Conservation (phyloP, 2,797 vertebrate species). For the Lutjanus argentimaculatus region DNA sequence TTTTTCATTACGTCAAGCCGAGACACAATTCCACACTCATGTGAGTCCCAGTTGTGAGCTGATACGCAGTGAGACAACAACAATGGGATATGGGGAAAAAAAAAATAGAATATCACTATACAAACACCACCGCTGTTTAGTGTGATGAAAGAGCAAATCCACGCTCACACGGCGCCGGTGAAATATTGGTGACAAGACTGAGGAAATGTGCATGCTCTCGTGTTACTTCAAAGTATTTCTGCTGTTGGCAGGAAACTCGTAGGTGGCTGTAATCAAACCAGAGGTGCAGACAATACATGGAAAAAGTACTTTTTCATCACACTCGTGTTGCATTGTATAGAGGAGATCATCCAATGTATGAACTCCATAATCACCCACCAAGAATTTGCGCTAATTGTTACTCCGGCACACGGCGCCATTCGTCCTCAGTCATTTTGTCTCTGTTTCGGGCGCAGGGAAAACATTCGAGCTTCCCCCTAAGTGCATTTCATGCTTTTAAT, state of each 20-base stretch:
- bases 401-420: slow-evolving; percentile 31
- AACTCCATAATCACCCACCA: slow-evolving; percentile 37
- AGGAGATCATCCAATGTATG: neutral
- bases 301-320: neutral
- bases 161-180: slow-evolving; percentile 10
- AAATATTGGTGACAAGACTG: slow-evolving; percentile 47
- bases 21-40: slow-evolving; percentile 69
- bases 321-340: slow-evolving; percentile 1
- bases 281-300: slow-evolving; percentile 15
- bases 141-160: slow-evolving; percentile 67
- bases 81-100: slow-evolving; percentile 46
- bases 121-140: slow-evolving; percentile 61
- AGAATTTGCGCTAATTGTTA: slow-evolving; percentile 55
- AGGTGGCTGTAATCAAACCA: slow-evolving; percentile 48
- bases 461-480: slow-evolving; percentile 66
- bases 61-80: slow-evolving; percentile 63
- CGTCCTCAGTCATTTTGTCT: slow-evolving; percentile 59
- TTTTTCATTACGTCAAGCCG: slow-evolving; percentile 53
- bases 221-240: slow-evolving; percentile 59
- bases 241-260: slow-evolving; percentile 39
- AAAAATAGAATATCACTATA: slow-evolving; percentile 49
- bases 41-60: slow-evolving; percentile 65
- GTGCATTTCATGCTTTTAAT: slow-evolving; percentile 86
- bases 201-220: slow-evolving; percentile 38
- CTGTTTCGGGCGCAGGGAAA: slow-evolving; percentile 48